phyloP scores from a whole-genome alignment of 37 sponge, comb jelly and placozoan species.

The Halichondria panicea region DNA sequence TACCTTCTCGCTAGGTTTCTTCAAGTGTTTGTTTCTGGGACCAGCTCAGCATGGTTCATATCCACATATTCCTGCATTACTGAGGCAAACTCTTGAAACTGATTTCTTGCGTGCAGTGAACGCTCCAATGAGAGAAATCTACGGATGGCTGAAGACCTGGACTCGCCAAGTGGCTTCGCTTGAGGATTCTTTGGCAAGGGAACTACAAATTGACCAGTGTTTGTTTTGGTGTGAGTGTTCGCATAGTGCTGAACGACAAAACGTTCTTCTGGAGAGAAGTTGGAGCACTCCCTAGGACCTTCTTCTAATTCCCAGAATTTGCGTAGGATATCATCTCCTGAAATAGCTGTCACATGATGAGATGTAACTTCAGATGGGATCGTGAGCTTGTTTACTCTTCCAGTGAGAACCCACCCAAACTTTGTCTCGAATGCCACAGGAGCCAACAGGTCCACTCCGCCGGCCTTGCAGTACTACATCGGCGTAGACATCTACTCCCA shows the following conservation, averaged over 20 bases:
- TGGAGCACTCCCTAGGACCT: background rate
- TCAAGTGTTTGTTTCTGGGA: conserved; percentile 1
- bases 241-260: conserved; percentile 8
- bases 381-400: too few species aligned
- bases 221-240: background rate
- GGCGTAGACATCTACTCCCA: too few species aligned
- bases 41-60: conserved; percentile 14
- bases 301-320: conserved; percentile 40
- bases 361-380: too few species aligned
- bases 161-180: conserved; percentile 3
- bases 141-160: conserved; percentile 16
- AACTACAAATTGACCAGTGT: conserved; percentile 9
- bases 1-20: conserved; percentile 3
- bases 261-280: conserved; percentile 17
- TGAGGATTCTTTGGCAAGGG: conserved; percentile 5
- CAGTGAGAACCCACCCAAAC: too few species aligned
- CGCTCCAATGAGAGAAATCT: conserved; percentile 21
- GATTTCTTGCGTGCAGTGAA: conserved; percentile 1
- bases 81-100: background rate
- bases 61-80: conserved; percentile 30
- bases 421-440: too few species aligned
- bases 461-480: too few species aligned
- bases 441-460: too few species aligned
- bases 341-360: too few species aligned
- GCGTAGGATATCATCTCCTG: conserved; percentile 11